Evolutionary conservation across 2,888 invertebrate species (phyloP), one percentile per base, ranked within the genome.

Genomic region (Tenthredo livida): DNA sequence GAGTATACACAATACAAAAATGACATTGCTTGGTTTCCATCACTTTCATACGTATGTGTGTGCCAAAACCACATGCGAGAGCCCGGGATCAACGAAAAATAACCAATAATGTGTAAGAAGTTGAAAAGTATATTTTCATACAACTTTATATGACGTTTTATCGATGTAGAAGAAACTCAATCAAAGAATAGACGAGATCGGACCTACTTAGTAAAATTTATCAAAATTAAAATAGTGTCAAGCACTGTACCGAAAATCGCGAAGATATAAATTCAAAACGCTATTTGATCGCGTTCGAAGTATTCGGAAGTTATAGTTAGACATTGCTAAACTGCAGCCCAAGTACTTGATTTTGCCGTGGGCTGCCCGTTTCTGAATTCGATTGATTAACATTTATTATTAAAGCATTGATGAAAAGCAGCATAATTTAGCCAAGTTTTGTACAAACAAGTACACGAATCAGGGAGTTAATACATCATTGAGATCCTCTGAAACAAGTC

Each of bases 1-100:
- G 92, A 97, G 97, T 96, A 61, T n/a, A 9, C n/a, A 12, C 10
- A 21, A 25, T 25, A 61, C 25, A 12, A 21, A 9, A 10, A 33
- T 29, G 10, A 54, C 33, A n/a, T 77, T 77, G 50, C 17, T 77
- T 17, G 17, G 43, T 50, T 54, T 77, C 10, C 33, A 37, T 70
- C 5, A 33, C 25, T 12, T 12, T 61, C 25, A 12, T 25, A 10
- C 12, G 5, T 12, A 5, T 25, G 10, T 61, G 54, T n/a, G 9
- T 67, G 67, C 0, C 33, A 33, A 17, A 67, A 12, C 6, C 5
- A 29, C 15, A 29, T 65, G 1, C 21, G 6, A 9, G 21, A 58
- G 0, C n/a, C 58, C 10, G n/a, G 58, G 21, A 58, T 10, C 17
- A 4, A 5, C n/a, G 17, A 54, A 54, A n/a, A 17, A 50, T 50